Evolutionary conservation across 2,888 invertebrate genomes (phyloP), one percentile per base, ranked within the genome.

Genomic region (Heteromyza rotundicornis): DNA sequence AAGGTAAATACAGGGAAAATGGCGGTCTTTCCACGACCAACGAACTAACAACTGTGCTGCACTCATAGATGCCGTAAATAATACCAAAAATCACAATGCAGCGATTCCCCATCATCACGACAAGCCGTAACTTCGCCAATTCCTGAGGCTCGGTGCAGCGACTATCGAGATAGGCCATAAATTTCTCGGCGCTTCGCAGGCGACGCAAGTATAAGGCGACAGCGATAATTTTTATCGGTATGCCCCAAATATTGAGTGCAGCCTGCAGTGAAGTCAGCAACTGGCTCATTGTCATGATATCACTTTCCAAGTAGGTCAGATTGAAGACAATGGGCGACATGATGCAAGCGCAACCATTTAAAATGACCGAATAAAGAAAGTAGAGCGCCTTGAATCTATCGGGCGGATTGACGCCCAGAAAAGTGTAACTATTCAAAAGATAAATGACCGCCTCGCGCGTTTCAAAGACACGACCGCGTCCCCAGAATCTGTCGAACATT

Each of bases 231-330:
- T 75, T 75, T 0, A 62, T 20, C 0, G 71, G 65, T 20, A 70
- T 59, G 2, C 64, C 67, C 16, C 59, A 70, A 0, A 70, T 69
- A 60, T 75, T 63, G 19, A 74, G 64, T 40, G 64, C 69, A 35
- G 66, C 73, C 55, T 75, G 74, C 1, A 75, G 20, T 2, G 74
- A 74, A 17, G 73, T 71, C 14, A 75, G 57, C 23, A 75, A 23
- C n/a, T 70, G 68, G 5, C 62, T 64, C 8, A 65, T 65, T 5
- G 67, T 65, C 66, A 72, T 49, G 1, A 55, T 56, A 40, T 63
- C 35, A 23, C 10, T 55, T 23, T 14, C 36, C 19, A 61, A 57
- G 19, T 63, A 65, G 20, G 62, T 67, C 2, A 71, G 32, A n/a
- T 16, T 51, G 35, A 71, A 69, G 1, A 63, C 40, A 1, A 68